Evolutionary conservation across 1,140 invertebrate species (phyloP), one percentile per base, ranked within the genome.

Genomic region (Meloidogyne chitwoodi): DNA sequence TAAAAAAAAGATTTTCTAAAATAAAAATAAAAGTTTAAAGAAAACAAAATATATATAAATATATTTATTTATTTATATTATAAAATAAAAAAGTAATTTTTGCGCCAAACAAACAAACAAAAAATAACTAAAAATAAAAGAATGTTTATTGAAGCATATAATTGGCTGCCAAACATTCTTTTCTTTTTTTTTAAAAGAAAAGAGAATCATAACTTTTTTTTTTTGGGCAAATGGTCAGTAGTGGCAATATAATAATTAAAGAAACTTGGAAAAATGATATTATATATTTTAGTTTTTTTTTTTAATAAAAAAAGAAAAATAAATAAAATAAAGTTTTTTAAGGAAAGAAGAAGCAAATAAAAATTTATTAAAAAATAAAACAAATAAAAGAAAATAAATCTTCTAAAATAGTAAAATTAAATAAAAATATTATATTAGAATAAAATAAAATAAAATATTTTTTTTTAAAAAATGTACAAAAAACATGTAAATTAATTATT

Each of bases 181-280:
- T n/a, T n/a, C n/a, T 38, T 38, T 38, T 38, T 38, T 31, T 38
- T 8, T 38, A 38, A 56, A 56, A 56, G n/a, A 56, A 56, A n/a
- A 26, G 19, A 26, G 10, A 29, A 61, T 24, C 22, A 56, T 19
- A 14, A 27, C 12, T 8, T 8, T 8, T 8, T 38, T 38, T 38
- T 38, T 70, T 56, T 70, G 38, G 68, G 26, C 68, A 70, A 44
- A 70, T 61, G 67, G 67, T 26, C 67, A 61, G 68, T 19, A 38
- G 29, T 26, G 22, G 29, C 44, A 61, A 61, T 61, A 29, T 29
- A 68, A 34, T n/a, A 26, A n/a, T n/a, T n/a, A 34, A n/a, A n/a
- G 10, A 27, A 10, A 22, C 0, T 34, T 41, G 38, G 68, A 29
- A 26, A 29, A 56, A 69, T 38, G 68, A 69, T 48, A 69, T 26